These are phyloP conservation scores for Catharus bicknelli DNA, from an alignment of 2,113 vertebrate genomes.

Conservation along the genomic window DNA sequence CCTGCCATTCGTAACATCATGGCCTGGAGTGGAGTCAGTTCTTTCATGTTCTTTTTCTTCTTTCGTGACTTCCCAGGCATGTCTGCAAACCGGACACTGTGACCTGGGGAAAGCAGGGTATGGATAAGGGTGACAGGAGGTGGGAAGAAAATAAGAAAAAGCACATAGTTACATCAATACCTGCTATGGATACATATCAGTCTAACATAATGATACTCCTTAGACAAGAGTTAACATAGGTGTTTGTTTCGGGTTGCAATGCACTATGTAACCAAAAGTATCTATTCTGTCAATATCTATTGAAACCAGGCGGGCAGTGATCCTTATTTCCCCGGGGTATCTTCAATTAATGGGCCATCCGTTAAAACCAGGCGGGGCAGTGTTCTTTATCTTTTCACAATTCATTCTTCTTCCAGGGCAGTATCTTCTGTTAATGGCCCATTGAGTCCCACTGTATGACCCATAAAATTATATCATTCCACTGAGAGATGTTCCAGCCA, in stretches of 20 bases:
- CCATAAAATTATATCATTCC: too few relatives aligned
- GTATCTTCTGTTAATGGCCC: too few relatives aligned
- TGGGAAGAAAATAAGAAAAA: not conserved
- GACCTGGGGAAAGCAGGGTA: slow-evolving; percentile 60
- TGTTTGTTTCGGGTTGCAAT: not conserved
- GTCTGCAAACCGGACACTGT: slow-evolving; percentile 94
- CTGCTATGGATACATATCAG: rapidly evolving
- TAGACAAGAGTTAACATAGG: not conserved
- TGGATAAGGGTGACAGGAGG: rapidly evolving
- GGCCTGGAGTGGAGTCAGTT: slow-evolving; percentile 94
- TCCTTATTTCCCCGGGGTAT: too few relatives aligned
- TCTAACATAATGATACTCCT: not conserved
- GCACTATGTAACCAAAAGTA: too few relatives aligned
- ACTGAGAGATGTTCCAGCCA: too few relatives aligned
- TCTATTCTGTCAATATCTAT: too few relatives aligned
- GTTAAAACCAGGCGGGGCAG: too few relatives aligned
- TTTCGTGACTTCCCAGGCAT: slow-evolving; percentile 82
- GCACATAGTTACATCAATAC: rapidly evolving
- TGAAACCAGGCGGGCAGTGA: too few relatives aligned
- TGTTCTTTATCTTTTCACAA: too few relatives aligned
- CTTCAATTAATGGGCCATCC: too few relatives aligned
- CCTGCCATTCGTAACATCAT: slow-evolving; percentile 99
- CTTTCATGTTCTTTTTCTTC: slow-evolving; percentile 93
- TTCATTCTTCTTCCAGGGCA: too few relatives aligned
- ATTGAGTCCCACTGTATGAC: too few relatives aligned